Percentiles rank a stretch among this genome's conserved stretches.
Evolutionary conservation across 2,888 invertebrate genomes (phyloP).

Genomic region (Hyalella azteca): DNA sequence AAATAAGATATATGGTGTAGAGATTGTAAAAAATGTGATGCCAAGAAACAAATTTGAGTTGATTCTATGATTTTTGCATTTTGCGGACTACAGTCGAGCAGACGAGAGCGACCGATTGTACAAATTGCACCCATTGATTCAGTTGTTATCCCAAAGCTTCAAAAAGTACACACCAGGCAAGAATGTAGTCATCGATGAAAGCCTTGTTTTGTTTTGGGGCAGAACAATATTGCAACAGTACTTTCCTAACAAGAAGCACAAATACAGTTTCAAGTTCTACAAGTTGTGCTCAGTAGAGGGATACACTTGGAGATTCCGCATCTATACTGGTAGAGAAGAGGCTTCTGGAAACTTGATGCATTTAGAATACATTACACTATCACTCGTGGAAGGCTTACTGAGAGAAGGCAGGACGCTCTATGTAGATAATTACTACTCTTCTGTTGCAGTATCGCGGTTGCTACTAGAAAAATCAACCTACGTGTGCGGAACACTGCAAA

Average conservation of each 20-base stretch:
- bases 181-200: constrained; percentile 12
- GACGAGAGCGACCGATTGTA: neutral
- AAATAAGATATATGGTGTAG: neutral
- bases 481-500: constrained; percentile 41
- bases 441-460: constrained; percentile 25
- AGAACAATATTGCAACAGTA: constrained; percentile 14
- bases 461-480: constrained; percentile 39
- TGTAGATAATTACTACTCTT: constrained; percentile 43
- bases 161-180: constrained; percentile 11
- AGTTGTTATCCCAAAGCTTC: neutral
- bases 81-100: neutral
- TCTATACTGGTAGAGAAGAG: constrained; percentile 38
- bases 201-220: constrained; percentile 4
- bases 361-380: constrained; percentile 29
- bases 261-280: constrained; percentile 14
- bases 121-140: constrained; percentile 5
- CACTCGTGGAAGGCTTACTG: constrained; percentile 29
- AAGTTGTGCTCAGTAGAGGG: constrained; percentile 27
- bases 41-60: constrained; percentile 1
- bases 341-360: neutral
- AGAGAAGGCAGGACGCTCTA: constrained; percentile 31
- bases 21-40: neutral
- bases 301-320: constrained; percentile 41
- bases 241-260: neutral
- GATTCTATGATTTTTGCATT: constrained; percentile 8